Evolutionary conservation across 2,888 invertebrate species (phyloP), one percentile per base, ranked within the genome.

Genomic region (Linnaemya tessellans): DNA sequence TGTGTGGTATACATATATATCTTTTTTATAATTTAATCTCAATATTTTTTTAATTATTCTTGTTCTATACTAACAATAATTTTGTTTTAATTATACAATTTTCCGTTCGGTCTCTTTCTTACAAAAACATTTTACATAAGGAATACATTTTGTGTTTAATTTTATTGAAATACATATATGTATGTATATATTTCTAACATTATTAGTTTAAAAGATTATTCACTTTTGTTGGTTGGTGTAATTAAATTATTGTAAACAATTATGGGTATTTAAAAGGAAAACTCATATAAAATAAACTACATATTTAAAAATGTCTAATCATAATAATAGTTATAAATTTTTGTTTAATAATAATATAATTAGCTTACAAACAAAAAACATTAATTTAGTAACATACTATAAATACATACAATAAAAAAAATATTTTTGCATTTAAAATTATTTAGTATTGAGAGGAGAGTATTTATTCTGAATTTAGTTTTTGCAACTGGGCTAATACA

Each of bases 121-220:
- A 43, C 18, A 25, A n/a, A 49, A 46, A 68, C 35, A 71, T 88
- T 89, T 89, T 89, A 88, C 30, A 64, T 67, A 90, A 89, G 90
- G 89, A 90, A 90, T 90, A 90, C 30, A 90, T 89, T 90, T 90
- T 89, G 89, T 88, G 3, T 54, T 70, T 30, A 0, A 25, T 38
- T 51, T 62, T 51, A 15, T 30, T 30, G 43, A 22, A 41, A 25
- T 41, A 54, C 11, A 18, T 20, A 41, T 41, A 30, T 13, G 11
- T 41, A 41, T 46, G 46, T 46, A n/a, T 46, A 7, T 38, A 10
- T 60, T 38, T 18, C 49, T 11, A 89, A 88, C 74, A 25, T 35
- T 56, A 62, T 74, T 80, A 51, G 65, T 38, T 60, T 64, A 54
- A 77, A 65, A 43, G 20, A 41, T 30, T 64, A 20, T 20, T 56